A percentile compares a stretch with the other conserved stretches of the same genome.
Conservation (phyloP, 2,113 vertebrate genomes). For the Bettongia penicillata region DNA sequence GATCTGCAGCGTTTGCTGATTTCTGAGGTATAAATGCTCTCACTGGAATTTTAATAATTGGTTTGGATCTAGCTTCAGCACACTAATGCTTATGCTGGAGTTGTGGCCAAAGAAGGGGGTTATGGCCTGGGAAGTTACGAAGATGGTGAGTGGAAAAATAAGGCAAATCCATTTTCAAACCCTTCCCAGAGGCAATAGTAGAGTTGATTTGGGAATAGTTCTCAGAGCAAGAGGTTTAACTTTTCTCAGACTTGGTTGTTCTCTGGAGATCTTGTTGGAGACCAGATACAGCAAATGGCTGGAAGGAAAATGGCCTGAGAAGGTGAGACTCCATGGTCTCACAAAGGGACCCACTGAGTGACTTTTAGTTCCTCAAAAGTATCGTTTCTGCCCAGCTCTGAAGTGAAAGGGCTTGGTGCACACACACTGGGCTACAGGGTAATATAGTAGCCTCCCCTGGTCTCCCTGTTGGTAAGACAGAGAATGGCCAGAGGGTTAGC, state of each 20-base stretch:
- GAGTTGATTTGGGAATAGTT: background rate
- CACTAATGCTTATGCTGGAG: fast-evolving
- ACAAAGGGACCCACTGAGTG: background rate
- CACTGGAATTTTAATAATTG: background rate
- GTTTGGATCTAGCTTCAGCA: background rate
- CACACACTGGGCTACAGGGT: background rate
- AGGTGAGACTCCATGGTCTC: background rate
- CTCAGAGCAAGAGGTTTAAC: background rate
- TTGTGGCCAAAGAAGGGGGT: background rate
- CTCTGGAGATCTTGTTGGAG: background rate
- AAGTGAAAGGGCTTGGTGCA: background rate
- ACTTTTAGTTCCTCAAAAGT: background rate
- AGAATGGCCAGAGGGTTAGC: background rate
- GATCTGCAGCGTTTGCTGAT: background rate
- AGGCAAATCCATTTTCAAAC: background rate
- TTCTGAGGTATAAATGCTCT: background rate
- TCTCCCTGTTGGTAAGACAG: background rate
- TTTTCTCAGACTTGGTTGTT: background rate
- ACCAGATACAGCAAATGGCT: background rate
- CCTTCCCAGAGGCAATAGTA: background rate
- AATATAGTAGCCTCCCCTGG: background rate
- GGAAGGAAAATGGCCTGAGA: background rate
- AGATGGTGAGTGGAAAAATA: background rate
- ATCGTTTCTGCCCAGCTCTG: background rate
- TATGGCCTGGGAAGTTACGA: background rate